Base-by-base conservation (phyloP, 1,140 invertebrate species). In the Aphaenogaster ashmeadi region DNA sequence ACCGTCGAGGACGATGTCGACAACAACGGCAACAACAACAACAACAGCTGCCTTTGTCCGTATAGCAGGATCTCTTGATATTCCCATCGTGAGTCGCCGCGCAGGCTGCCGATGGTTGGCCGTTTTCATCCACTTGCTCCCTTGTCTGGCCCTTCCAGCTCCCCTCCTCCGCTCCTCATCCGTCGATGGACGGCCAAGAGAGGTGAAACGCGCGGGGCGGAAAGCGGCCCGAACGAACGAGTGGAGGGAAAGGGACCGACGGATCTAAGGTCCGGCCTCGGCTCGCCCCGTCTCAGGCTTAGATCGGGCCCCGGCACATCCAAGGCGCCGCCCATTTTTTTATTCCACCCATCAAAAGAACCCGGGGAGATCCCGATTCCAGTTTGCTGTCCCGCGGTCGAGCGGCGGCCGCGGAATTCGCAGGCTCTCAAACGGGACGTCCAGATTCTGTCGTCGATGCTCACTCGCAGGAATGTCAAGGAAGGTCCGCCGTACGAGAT, bases 261-360 rank as follows among this genome's bases (percentile, higher is more conserved):
- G 87, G 41, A 33, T 90, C 88, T 91, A 92, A 94, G 91, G 92
- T 91, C 92, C 93, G 88, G 87, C 93, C 94, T 94, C 92, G 91
- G 13, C 64, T 58, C 84, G 85, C 77, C 87, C 78, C 71, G 62
- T 89, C 87, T 78, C 87, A 60, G 88, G 80, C 89, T 91, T 89
- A 90, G 89, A 91, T 89, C 89, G 86, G 56, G 66, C 81, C 88
- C 89, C 69, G 83, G 90, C 88, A 93, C 91, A 92, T 94, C 91
- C 93, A 94, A 94, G 87, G 94, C 92, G 90, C 94, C 94, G 94
- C 94, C 94, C 94, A 94, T 94, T 94, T 94, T 94, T 94, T 94
- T 94, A 93, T 92, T 92, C 90, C 88, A 89, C 80, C 89, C 83
- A 64, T 81, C 75, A 81, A 80, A 83, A 85, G 89, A 90, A 90